These are phyloP conservation scores for Scrobipalpa costella DNA, from an alignment of 2,888 invertebrate species.

Conservation along the genomic window DNA sequence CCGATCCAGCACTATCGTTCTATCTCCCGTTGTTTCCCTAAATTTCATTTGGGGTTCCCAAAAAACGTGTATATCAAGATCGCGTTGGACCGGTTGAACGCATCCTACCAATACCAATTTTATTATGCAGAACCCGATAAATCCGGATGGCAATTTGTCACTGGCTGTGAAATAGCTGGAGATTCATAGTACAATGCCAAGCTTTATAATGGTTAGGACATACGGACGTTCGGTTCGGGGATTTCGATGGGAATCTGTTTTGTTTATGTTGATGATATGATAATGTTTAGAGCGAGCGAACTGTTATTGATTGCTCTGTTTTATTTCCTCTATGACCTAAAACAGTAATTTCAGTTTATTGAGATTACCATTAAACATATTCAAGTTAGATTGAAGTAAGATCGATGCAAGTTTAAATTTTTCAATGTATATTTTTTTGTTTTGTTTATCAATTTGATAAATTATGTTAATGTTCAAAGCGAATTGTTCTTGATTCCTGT, in stretches of 20 bases:
- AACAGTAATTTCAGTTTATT: not conserved
- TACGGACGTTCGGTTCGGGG: conserved; percentile 3
- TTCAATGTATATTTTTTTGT: too few species aligned
- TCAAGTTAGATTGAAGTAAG: not conserved
- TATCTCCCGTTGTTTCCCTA: conserved; percentile 22
- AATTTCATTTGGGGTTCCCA: conserved; percentile 21
- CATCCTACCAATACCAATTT: conserved; percentile 38
- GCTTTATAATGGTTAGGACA: conserved; percentile 27
- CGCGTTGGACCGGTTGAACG: conserved; percentile 24
- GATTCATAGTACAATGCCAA: conserved; percentile 38
- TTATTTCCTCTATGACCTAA: not conserved
- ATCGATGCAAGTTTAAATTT: too few species aligned
- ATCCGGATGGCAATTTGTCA: conserved; percentile 51
- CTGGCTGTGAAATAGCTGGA: conserved; percentile 45
- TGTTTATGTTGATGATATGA: conserved; percentile 11
- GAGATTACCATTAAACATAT: not conserved
- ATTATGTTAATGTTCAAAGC: too few species aligned
- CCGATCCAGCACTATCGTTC: conserved; percentile 14
- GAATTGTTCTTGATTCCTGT: too few species aligned
- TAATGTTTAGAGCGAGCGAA: not conserved
- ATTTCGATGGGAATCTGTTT: not conserved
- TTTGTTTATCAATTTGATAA: too few species aligned
- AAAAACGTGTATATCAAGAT: conserved; percentile 35
- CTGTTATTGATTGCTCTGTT: not conserved
- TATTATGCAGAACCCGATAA: conserved; percentile 44